Base-by-base conservation (phyloP, 2,888 invertebrate genomes). In the Cactoblastis cactorum region DNA sequence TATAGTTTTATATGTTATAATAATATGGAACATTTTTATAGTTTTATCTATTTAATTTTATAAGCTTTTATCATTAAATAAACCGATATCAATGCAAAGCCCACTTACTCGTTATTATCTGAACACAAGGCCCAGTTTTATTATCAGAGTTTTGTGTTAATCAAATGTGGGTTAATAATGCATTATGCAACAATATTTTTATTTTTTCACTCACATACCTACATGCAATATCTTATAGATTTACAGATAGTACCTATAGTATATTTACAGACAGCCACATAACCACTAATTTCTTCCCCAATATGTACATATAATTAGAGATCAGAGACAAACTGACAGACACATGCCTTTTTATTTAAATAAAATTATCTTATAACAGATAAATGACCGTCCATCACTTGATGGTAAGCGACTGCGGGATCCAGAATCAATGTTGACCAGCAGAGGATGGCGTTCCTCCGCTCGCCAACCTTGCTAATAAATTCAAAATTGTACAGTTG, bases 51-150 rank as follows among this genome's bases (percentile, higher is more conserved):
- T 24, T 28, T 14, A 28, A 43, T 19, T 41, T 43, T 19, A 19
- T 12, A 43, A 43, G 43, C 43, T 32, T 41, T 43, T 43, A 43
- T 43, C 43, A 32, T 17, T 8, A 28, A 43, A 28, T 43, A 28
- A 28, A 43, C 43, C 15, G 32, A 43, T 43, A 43, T 43, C 43
- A 11, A 15, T 28, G 43, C 43, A 32, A 28, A 15, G 43, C 43
- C 43, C 43, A 43, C 43, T 43, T 43, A 43, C 9, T 28, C 17
- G 24, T 62, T 55, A 49, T 47, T 49, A 43, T 15, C 9, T 17
- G 11, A 15, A 17, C n/a, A 41, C 14, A 43, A 43, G 28, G 28
- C 28, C 28, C 43, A 43, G 43, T 43, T 43, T 43, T 43, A 17
- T 32, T 43, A 22, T 22, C 19, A 15, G 24, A 22, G 14, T 22